Evolutionary conservation across 2,113 vertebrate species (phyloP).

Genomic region (Carettochelys insculpta): DNA sequence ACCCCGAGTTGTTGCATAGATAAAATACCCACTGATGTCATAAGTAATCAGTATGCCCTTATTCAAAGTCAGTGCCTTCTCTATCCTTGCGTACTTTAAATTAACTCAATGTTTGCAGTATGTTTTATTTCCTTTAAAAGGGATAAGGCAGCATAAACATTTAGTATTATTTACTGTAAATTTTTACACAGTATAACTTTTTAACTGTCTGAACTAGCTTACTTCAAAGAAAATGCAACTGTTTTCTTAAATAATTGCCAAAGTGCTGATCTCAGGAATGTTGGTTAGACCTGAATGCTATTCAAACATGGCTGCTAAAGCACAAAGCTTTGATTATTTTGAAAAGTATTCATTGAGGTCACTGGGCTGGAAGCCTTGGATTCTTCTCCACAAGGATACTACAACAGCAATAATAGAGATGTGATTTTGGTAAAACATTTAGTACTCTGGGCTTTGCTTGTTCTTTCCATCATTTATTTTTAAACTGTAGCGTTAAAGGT

Average conservation of each 20-base stretch:
- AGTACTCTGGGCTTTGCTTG: not conserved
- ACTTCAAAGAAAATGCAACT: not conserved
- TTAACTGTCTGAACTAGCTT: not conserved
- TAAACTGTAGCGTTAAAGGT: not conserved
- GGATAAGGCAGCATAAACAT: not conserved
- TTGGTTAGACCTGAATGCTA: not conserved
- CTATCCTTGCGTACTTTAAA: not conserved
- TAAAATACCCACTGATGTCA: not conserved
- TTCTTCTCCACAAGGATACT: not conserved
- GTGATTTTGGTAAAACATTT: not conserved
- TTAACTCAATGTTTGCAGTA: not conserved
- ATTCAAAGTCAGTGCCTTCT: not conserved
- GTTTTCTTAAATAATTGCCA: not conserved
- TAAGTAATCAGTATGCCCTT: no score
- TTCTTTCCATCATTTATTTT: not conserved
- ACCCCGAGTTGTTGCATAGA: not conserved
- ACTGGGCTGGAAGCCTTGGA: not conserved
- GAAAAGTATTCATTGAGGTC: not conserved
- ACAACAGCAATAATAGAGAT: not conserved
- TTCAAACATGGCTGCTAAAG: not conserved
- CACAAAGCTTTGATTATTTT: constrained; percentile 37
- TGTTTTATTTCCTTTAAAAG: not conserved
- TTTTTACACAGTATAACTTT: not conserved
- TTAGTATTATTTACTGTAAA: not conserved
- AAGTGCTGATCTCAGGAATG: constrained; percentile 7